These are phyloP conservation scores for Pandion haliaetus DNA, from an alignment of 2,113 vertebrate genomes.

Conservation along the genomic window DNA sequence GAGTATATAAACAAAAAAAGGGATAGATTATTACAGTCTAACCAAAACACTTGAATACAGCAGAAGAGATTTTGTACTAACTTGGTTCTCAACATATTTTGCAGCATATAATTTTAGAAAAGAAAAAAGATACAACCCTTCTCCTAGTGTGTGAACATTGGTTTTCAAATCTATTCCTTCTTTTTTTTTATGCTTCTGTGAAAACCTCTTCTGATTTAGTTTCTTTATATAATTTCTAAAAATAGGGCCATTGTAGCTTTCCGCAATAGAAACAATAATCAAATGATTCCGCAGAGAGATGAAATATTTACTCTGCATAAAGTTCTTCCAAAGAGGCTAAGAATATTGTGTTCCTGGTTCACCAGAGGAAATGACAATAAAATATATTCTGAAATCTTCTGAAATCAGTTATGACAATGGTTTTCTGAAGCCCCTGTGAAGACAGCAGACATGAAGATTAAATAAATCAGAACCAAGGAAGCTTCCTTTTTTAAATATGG, in stretches of 20 bases:
- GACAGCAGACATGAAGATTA: background rate
- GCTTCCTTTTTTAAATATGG: background rate
- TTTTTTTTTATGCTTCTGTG: background rate
- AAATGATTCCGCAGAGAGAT: background rate
- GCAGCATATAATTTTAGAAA: background rate
- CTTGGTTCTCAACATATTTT: background rate
- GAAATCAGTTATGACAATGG: background rate
- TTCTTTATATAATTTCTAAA: background rate
- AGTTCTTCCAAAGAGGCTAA: background rate
- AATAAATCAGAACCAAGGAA: background rate
- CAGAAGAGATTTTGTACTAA: background rate
- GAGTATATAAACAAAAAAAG: background rate
- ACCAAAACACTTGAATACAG: background rate
- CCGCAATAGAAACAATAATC: background rate
- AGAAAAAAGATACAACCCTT: background rate
- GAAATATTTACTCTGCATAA: background rate
- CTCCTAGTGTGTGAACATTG: background rate
- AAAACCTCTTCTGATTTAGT: background rate
- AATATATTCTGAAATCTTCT: background rate
- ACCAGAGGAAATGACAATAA: background rate
- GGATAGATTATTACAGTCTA: background rate
- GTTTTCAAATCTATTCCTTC: background rate
- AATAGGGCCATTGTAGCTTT: background rate
- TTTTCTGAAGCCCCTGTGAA: background rate
- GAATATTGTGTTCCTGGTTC: background rate